phyloP scores from a whole-genome alignment of 2,888 invertebrate species.

The Leptopterna dolabrata region DNA sequence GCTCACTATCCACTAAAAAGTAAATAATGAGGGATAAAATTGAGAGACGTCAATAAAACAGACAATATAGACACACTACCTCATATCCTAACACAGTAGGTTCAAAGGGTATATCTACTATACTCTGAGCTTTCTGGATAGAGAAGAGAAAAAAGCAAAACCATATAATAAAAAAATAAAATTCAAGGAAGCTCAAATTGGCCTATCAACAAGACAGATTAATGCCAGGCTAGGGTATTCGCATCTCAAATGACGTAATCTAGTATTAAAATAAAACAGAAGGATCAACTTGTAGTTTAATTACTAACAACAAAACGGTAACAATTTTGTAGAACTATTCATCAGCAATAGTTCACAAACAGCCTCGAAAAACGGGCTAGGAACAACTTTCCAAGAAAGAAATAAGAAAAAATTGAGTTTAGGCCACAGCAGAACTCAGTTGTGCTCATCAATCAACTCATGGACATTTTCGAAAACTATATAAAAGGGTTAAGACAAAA shows the following conservation, averaged over 20 bases:
- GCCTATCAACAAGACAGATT: neutral
- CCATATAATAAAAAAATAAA: neutral
- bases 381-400: constrained; percentile 26
- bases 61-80: neutral
- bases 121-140: neutral
- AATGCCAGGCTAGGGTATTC: constrained; percentile 17
- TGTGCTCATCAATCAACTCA: neutral
- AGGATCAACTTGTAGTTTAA: constrained; percentile 4
- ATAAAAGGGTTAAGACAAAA: no score
- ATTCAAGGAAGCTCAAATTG: neutral
- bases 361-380: constrained; percentile 3
- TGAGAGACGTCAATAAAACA: neutral
- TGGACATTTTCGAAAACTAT: no score
- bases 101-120: neutral
- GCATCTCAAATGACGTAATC: constrained; percentile 10
- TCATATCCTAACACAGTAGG: neutral
- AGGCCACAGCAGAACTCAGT: constrained; percentile 31
- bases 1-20: neutral
- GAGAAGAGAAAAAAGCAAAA: neutral
- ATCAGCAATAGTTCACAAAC: constrained; percentile 6
- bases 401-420: neutral
- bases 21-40: neutral
- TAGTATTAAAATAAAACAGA: constrained; percentile 1
- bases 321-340: constrained; percentile 24
- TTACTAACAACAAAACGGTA: constrained; percentile 33